A percentile compares a stretch with the other conserved stretches of the same genome.
These are phyloP conservation scores for Tetramorium alpestre DNA, from an alignment of 1,140 invertebrate species.

Conservation along the genomic window DNA sequence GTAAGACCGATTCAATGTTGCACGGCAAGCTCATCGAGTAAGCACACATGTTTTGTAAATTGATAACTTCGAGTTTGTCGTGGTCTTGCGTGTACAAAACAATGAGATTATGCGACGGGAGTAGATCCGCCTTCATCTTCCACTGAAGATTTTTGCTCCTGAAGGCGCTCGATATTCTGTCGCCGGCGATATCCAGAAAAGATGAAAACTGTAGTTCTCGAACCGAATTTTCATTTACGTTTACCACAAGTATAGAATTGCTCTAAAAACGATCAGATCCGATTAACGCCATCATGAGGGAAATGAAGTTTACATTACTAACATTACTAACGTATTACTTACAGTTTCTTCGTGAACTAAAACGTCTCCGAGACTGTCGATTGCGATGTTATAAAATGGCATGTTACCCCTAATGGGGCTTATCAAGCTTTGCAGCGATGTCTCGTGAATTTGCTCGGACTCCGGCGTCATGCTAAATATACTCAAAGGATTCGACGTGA, in stretches of 20 bases:
- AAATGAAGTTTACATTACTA: background rate
- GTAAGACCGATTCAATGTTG: constrained; percentile 78
- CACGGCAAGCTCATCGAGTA: constrained; percentile 81
- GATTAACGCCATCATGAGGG: background rate
- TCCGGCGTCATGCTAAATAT: constrained; percentile 84
- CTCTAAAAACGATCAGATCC: constrained; percentile 74
- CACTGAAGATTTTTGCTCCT: constrained; percentile 69
- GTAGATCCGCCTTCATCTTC: constrained; percentile 79
- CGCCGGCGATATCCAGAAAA: constrained; percentile 78
- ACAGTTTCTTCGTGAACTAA: constrained; percentile 83
- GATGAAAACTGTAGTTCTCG: constrained; percentile 77
- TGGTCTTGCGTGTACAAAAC: constrained; percentile 77
- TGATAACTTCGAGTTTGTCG: constrained; percentile 80
- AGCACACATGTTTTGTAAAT: constrained; percentile 80
- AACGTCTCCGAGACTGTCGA: constrained; percentile 76
- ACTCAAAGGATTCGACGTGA: constrained; percentile 86
- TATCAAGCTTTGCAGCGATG: constrained; percentile 77
- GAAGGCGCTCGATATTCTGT: constrained; percentile 79
- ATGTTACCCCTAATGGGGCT: constrained; percentile 62
- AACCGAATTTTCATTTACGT: constrained; percentile 74
- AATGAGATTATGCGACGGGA: constrained; percentile 75
- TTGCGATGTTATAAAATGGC: constrained; percentile 75
- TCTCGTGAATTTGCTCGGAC: constrained; percentile 78
- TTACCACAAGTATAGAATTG: constrained; percentile 78
- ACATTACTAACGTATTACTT: constrained; percentile 64